Evolutionary conservation across 1,140 invertebrate genomes (phyloP), one percentile per base, ranked within the genome.

Genomic region (Drosophila kohkoa): DNA sequence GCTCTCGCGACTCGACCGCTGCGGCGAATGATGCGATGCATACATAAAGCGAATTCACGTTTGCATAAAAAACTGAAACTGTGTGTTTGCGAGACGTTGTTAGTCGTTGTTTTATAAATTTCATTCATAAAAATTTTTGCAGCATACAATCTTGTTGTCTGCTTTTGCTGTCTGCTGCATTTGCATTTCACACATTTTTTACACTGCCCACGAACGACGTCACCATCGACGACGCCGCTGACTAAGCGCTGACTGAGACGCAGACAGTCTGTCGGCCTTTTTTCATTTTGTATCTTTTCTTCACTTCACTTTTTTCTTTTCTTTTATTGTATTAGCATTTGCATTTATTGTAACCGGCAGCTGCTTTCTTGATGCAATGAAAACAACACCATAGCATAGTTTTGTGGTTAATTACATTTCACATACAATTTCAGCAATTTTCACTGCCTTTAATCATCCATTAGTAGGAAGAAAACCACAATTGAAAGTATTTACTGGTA

Each of bases 111-210:
- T 74, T 79, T 72, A 64, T 71, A 55, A 66, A 77, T 71, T 87
- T 88, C 83, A 87, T 87, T 87, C 83, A 87, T 87, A 64, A 88
- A 88, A 66, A 52, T 75, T 48, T 65, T 57, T 66, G 38, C 43
- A 52, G 51, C 59, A 43, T 52, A 13, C 66, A 49, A 45, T 59
- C 38, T 41, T 51, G 16, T 11, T 43, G 11, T 43, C 13, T 38
- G 35, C 10, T 38, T 8, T 3, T 38, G 41, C 2, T 43, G 11
- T 3, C 7, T 58, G 35, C n/a, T 70, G 64, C 70, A 74, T 74
- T 74, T 62, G 74, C 64, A 72, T 76, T 64, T 85, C 71, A 54
- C 67, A 79, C 64, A 66, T 68, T 69, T 69, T 69, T 66, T 73
- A 58, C 57, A 74, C 43, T 35, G 54, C 16, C 60, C 46, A 59